Percentiles rank a stretch among this genome's conserved stretches.
Conservation (phyloP, 2,113 vertebrate species). For the Corythornis vintsioides region DNA sequence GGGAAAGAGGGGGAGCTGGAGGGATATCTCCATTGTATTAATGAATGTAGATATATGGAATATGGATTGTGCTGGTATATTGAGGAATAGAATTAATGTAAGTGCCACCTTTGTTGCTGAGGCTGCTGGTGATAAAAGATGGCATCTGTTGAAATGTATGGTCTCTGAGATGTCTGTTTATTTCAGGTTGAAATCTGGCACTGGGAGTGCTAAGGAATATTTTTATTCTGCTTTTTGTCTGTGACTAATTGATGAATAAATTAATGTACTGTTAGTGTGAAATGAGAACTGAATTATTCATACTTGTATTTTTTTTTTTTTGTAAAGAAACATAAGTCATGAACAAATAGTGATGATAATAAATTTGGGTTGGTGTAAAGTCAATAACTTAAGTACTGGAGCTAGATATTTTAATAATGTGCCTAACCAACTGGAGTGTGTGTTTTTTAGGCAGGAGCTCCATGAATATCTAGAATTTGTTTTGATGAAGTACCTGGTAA, state of each 20-base stretch:
- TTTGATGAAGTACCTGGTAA: not conserved
- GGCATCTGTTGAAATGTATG: not conserved
- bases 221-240: not conserved
- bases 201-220: not conserved
- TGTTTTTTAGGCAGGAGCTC: not conserved
- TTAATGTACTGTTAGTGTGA: not conserved
- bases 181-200: not conserved
- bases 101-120: not conserved
- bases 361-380: not conserved
- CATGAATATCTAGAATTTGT: not conserved
- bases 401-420: not conserved
- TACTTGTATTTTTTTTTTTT: not conserved
- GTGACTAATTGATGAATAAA: conserved; percentile 25
- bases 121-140: not conserved
- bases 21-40: not conserved
- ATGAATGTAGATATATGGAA: not conserved
- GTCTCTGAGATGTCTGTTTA: not conserved
- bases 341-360: not conserved
- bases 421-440: not conserved
- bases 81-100: not conserved
- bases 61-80: not conserved
- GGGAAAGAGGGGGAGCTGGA: not conserved
- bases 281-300: conserved; percentile 1
- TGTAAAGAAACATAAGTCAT: not conserved
- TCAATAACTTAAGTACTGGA: not conserved